Percentiles rank a stretch among this genome's conserved stretches.
These are phyloP conservation scores for Heliconius himera DNA, from an alignment of 1,140 invertebrate genomes.

Conservation along the genomic window DNA sequence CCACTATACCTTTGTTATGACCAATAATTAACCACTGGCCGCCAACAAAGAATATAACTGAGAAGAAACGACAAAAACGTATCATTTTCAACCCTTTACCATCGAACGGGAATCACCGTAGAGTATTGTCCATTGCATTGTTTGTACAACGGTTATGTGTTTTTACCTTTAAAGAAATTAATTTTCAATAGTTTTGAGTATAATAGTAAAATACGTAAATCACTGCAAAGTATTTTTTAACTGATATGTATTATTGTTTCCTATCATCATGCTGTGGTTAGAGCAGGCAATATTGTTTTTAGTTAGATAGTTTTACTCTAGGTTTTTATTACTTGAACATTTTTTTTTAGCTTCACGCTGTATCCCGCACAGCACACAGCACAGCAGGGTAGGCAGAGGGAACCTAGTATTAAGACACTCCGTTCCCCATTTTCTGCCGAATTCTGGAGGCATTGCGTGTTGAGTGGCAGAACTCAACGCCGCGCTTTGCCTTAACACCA, in stretches of 20 bases:
- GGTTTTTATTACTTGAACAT: background rate
- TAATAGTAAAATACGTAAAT: background rate
- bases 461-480: too few relatives aligned
- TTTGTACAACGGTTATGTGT: constrained; percentile 18
- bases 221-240: background rate
- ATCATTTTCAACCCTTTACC: constrained; percentile 39
- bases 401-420: too few relatives aligned
- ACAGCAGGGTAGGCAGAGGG: too few relatives aligned
- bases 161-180: constrained; percentile 28
- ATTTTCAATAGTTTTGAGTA: background rate
- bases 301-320: background rate
- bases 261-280: background rate
- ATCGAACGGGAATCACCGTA: constrained; percentile 30
- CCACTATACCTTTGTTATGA: constrained; percentile 35
- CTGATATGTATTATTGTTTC: background rate
- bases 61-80: constrained; percentile 25
- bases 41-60: constrained; percentile 38
- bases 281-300: background rate
- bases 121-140: constrained; percentile 12
- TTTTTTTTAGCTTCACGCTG: too few relatives aligned
- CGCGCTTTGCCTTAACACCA: too few relatives aligned
- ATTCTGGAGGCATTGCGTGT: too few relatives aligned
- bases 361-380: too few relatives aligned
- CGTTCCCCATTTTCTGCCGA: too few relatives aligned
- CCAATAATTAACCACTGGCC: constrained; percentile 38